Percentiles rank a stretch among this genome's conserved stretches.
Evolutionary conservation across 2,113 vertebrate species (phyloP).

Genomic region (Macquaria australasica): DNA sequence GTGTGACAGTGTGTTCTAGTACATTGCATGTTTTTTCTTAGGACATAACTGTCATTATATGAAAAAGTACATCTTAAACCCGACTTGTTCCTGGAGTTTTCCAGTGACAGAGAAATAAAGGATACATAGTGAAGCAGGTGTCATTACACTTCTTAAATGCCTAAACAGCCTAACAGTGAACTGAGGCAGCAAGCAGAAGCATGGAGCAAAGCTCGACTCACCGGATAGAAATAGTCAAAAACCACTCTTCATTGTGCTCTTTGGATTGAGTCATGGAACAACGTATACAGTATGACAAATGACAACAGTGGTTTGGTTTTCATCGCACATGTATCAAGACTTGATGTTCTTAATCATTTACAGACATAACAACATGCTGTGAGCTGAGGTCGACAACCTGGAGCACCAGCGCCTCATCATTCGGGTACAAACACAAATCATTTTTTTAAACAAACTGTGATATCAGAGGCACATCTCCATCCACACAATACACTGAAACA

Average conservation of each 20-base stretch:
- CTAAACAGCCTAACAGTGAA: not conserved
- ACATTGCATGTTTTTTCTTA: not conserved
- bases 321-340: not conserved
- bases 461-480: slow-evolving; percentile 31
- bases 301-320: slow-evolving; percentile 13
- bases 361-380: slow-evolving; percentile 2
- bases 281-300: not conserved
- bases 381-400: not conserved
- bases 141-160: not conserved
- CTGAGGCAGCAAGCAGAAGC: not conserved
- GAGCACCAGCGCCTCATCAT: slow-evolving; percentile 11
- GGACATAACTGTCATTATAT: not conserved
- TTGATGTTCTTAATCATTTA: not conserved
- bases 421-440: not conserved
- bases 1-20: not conserved
- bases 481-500: not conserved
- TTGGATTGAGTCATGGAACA: not conserved
- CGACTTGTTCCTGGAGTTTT: not conserved
- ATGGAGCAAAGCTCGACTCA: not conserved
- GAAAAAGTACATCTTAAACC: not conserved
- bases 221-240: not conserved
- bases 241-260: not conserved
- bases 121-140: not conserved
- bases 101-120: not conserved
- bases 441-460: not conserved